These are phyloP conservation scores for Lucinisca nassula DNA, from an alignment of 2,888 invertebrate genomes.

Conservation along the genomic window DNA sequence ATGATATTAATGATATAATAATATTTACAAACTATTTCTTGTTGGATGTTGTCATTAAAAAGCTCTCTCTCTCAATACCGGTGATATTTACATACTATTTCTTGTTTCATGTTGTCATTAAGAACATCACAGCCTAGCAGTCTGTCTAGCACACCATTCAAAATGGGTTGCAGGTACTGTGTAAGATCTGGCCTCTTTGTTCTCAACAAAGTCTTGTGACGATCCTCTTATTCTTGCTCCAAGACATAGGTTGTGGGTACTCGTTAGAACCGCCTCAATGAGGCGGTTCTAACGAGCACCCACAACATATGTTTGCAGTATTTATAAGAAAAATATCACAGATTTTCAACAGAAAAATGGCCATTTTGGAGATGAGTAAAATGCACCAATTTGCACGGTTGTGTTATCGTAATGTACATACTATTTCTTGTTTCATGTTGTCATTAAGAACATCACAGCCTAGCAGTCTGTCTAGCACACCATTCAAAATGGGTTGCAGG, in stretches of 20 bases:
- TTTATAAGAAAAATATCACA: no score
- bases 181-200: not conserved
- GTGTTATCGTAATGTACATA: no score
- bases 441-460: not conserved
- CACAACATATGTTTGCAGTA: no score
- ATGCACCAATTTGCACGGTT: no score
- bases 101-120: not conserved
- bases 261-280: no score
- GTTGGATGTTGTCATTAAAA: not conserved
- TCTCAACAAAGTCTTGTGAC: not conserved
- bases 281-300: no score
- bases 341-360: no score
- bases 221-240: no score
- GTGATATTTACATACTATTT: conserved; percentile 2
- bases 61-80: no score
- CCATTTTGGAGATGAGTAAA: no score
- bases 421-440: conserved; percentile 5
- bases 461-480: not conserved
- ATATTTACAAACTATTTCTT: not conserved
- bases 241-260: no score
- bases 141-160: not conserved
- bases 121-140: not conserved
- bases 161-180: not conserved
- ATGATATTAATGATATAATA: no score
- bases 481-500: not conserved